Evolutionary conservation across 2,797 vertebrate species (phyloP).

Genomic region (Myotis findleyi): DNA sequence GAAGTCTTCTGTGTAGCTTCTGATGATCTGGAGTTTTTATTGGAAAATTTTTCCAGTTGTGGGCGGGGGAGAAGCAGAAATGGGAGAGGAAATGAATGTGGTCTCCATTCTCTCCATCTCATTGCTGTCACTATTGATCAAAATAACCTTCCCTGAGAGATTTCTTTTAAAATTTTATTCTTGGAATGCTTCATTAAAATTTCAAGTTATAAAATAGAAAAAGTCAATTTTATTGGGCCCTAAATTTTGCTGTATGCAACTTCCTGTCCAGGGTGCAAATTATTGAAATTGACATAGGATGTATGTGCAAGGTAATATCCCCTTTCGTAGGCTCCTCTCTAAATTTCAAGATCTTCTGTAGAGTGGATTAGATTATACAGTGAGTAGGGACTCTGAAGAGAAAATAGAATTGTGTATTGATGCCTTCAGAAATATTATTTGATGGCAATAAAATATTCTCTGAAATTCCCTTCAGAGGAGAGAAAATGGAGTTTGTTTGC

Average conservation of each 20-base stretch:
- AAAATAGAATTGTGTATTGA: slow-evolving; percentile 90
- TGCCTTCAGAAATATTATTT: slow-evolving; percentile 91
- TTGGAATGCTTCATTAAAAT: slow-evolving; percentile 80
- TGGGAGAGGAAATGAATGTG: slow-evolving; percentile 59
- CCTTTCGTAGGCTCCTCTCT: slow-evolving; percentile 82
- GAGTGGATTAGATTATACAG: slow-evolving; percentile 85
- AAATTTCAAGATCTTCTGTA: slow-evolving; percentile 81
- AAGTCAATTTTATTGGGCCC: slow-evolving; percentile 75
- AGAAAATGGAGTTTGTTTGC: slow-evolving; percentile 93
- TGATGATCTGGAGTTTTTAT: slow-evolving; percentile 7
- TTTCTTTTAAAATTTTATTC: slow-evolving; percentile 75
- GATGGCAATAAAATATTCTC: slow-evolving; percentile 92
- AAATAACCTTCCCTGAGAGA: slow-evolving; percentile 78
- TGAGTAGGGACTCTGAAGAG: slow-evolving; percentile 82
- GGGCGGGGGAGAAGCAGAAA: slow-evolving; percentile 27
- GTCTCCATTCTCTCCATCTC: slow-evolving; percentile 73
- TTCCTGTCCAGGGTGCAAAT: slow-evolving; percentile 75
- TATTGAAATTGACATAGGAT: slow-evolving; percentile 83
- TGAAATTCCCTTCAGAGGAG: slow-evolving; percentile 91
- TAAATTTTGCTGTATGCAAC: slow-evolving; percentile 62
- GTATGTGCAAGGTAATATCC: slow-evolving; percentile 82
- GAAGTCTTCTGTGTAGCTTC: not conserved
- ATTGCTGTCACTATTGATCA: slow-evolving; percentile 79
- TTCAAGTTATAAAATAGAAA: slow-evolving; percentile 79
- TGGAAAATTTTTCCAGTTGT: slow-evolving; percentile 37